A percentile compares a stretch with the other conserved stretches of the same genome.
Evolutionary conservation across 2,888 invertebrate species (phyloP).

Genomic region (Pristionchus fissidentatus): DNA sequence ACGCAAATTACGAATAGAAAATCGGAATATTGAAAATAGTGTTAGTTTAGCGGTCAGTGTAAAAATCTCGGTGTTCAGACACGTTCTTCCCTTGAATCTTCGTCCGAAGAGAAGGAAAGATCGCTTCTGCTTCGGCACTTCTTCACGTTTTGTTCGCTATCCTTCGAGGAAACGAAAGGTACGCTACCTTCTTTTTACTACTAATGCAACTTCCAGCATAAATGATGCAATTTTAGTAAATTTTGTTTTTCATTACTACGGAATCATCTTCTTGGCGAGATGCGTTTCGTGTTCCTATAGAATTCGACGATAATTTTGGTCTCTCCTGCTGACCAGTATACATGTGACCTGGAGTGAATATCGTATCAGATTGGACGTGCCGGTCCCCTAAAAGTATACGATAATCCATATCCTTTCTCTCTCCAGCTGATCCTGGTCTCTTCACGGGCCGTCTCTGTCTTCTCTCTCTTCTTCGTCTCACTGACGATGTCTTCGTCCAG

Average conservation of each 20-base stretch:
- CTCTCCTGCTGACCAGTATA: too few species aligned
- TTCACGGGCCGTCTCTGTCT: constrained; percentile 40
- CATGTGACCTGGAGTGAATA: too few species aligned
- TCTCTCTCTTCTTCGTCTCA: constrained; percentile 32
- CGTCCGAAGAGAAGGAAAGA: constrained; percentile 40
- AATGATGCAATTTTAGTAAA: too few species aligned
- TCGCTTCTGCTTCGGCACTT: constrained; percentile 40
- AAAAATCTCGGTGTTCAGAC: not conserved
- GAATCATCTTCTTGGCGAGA: too few species aligned
- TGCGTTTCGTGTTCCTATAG: too few species aligned
- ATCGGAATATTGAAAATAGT: not conserved
- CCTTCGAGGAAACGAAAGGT: constrained; percentile 46
- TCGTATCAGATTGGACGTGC: not conserved
- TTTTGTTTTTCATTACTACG: too few species aligned
- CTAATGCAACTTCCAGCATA: too few species aligned
- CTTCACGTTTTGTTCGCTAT: constrained; percentile 31
- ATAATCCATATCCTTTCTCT: not conserved
- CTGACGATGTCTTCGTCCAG: constrained; percentile 47
- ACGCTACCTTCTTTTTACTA: too few species aligned
- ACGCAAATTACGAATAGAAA: not conserved
- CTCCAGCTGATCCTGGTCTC: constrained; percentile 20
- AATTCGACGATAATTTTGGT: too few species aligned
- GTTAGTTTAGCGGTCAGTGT: not conserved
- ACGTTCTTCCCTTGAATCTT: constrained; percentile 23
- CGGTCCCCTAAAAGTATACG: too few species aligned